Conservation (phyloP, 92 coral and sea anemone genomes). For the Bergia puertoricense region DNA sequence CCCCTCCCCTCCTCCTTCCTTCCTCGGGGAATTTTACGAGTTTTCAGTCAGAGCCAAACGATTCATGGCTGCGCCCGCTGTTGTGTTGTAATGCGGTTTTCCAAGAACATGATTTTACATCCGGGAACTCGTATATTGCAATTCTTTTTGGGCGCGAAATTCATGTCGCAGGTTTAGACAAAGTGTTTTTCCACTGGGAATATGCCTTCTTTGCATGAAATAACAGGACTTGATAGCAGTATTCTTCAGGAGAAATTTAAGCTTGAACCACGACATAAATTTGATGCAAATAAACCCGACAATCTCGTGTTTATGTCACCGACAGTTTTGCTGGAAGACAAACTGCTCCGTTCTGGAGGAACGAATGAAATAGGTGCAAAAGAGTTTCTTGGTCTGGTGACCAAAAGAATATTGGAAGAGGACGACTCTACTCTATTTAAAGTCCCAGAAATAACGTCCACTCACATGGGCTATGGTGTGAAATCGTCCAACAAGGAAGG, state of each 20-base stretch:
- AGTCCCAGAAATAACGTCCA: slow-evolving; percentile 37
- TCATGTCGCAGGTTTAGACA: neutral
- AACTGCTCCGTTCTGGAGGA: neutral
- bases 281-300: slow-evolving; percentile 28
- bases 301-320: slow-evolving; percentile 50
- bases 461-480: slow-evolving; percentile 55
- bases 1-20: no score
- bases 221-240: slow-evolving; percentile 9
- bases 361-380: slow-evolving; percentile 4
- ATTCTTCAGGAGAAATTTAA: slow-evolving; percentile 20
- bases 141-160: neutral
- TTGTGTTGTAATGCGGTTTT: no score
- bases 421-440: neutral
- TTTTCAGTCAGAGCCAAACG: no score
- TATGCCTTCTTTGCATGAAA: slow-evolving; percentile 28
- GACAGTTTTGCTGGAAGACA: slow-evolving; percentile 26
- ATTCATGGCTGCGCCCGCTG: no score
- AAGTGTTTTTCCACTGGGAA: neutral
- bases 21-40: no score
- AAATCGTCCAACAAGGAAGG: slow-evolving; percentile 45
- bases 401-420: slow-evolving; percentile 22
- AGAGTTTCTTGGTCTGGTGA: slow-evolving; percentile 39
- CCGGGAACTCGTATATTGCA: neutral
- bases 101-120: neutral
- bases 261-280: slow-evolving; percentile 20